Conservation (phyloP, 1,140 invertebrate species). For the Bombus terrestris region DNA sequence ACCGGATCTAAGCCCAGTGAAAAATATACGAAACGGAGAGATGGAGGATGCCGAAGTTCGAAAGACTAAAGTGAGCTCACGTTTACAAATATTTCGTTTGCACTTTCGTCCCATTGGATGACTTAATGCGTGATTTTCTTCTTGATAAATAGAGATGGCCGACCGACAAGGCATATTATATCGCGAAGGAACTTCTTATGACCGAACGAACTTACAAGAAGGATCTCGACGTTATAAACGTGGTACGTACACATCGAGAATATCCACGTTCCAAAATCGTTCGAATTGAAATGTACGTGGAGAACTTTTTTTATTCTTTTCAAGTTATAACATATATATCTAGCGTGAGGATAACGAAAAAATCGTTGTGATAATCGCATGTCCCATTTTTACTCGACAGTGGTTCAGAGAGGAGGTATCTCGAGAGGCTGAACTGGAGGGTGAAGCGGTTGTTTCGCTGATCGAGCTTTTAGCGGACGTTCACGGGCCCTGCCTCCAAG, state of each 20-base stretch:
- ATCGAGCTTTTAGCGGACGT: conserved; percentile 87
- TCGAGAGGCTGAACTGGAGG: conserved; percentile 84
- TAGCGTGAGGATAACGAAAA: background rate
- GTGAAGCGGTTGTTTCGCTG: conserved; percentile 84
- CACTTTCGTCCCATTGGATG: too few species aligned
- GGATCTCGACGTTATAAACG: conserved; percentile 95
- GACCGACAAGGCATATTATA: conserved; percentile 93
- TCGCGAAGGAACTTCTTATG: conserved; percentile 97
- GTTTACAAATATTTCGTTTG: background rate
- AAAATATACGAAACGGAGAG: conserved; percentile 73
- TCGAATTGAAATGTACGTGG: background rate
- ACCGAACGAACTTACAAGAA: conserved; percentile 98
- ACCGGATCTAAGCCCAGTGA: conserved; percentile 74
- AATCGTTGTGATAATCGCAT: conserved; percentile 8
- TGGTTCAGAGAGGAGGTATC: conserved; percentile 88
- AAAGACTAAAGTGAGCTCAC: conserved; percentile 73
- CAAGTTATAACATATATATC: too few species aligned
- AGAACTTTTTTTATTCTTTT: background rate
- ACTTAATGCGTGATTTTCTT: background rate
- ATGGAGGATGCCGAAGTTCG: conserved; percentile 73
- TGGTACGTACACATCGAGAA: conserved; percentile 83
- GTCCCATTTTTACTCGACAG: conserved; percentile 78
- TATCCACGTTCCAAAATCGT: background rate
- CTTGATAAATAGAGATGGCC: conserved; percentile 84
- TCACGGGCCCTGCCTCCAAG: conserved; percentile 86